Conservation (phyloP, 2,113 vertebrate species). For the Tor tambroides region DNA sequence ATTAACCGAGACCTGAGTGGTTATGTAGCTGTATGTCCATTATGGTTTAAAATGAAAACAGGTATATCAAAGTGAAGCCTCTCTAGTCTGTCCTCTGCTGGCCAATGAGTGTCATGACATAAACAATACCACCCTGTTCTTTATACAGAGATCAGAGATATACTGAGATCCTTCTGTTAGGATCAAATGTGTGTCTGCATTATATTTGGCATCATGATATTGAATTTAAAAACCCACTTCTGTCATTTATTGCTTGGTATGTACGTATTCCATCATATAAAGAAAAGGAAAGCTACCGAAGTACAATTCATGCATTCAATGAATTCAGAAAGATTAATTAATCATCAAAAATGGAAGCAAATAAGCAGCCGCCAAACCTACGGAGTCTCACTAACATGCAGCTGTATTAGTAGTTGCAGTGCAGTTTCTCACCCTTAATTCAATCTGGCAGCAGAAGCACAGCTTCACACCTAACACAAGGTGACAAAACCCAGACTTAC, state of each 20-base stretch:
- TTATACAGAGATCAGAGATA: background rate
- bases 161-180: background rate
- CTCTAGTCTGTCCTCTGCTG: constrained; percentile 49
- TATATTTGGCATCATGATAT: background rate
- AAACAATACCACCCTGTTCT: constrained; percentile 30
- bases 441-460: constrained; percentile 3
- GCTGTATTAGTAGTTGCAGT: background rate
- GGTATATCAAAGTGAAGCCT: background rate
- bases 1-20: background rate
- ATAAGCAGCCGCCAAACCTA: background rate
- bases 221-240: background rate
- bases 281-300: too few relatives aligned
- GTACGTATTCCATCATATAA: too few relatives aligned
- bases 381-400: background rate
- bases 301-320: background rate
- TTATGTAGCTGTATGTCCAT: constrained; percentile 13
- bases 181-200: background rate
- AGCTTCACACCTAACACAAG: background rate
- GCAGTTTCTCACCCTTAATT: constrained; percentile 1
- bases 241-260: too few relatives aligned
- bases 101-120: constrained; percentile 39
- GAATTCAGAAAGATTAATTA: too few relatives aligned
- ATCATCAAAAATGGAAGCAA: background rate
- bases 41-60: constrained; percentile 13
- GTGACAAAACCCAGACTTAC: background rate